Base-by-base conservation (phyloP, 1,140 invertebrate genomes). In the Psix sp. region DNA sequence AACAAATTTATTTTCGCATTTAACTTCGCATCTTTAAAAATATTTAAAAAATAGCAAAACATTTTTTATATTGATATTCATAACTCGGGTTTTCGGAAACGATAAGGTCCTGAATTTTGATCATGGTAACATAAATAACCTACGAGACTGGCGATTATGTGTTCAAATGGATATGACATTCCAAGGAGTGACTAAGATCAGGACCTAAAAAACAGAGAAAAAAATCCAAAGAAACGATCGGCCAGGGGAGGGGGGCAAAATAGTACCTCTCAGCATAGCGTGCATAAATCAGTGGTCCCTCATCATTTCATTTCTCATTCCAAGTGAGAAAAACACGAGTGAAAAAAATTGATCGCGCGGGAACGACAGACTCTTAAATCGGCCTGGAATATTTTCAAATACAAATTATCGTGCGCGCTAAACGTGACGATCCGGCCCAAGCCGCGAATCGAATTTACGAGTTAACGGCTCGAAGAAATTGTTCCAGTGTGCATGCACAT, bases 151-250 rank as follows among this genome's bases (percentile, higher is more conserved):
- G 5, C 29, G 63, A 67, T 57, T 67, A 67, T 43, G 38, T 38
- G 63, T 62, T 40, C 48, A 70, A 62, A 56, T 36, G 56, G 54
- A 70, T 70, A 60, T 70, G 54, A 70, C 65, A 70, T 70, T 70
- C 65, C 65, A 46, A 18, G 46, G 56, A 36, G 36, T 62, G 66
- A 70, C 65, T 56, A 62, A 71, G 56, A 48, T 40, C 39, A 18
- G 16, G 24, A 13, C 24, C 24, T 13, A 3, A 26, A 39, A 51
- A 17, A 6, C 17, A 13, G 13, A 35, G 16, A 40, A 40, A 40
- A 20, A 40, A 43, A 21, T 5, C 6, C 17, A 11, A 24, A 14
- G 5, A 43, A 43, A 21, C 3, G 7, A 20, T 17, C 7, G 16
- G 11, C 16, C 38, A 3, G 6, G 16, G n/a, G 9, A 33, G 24